Evolutionary conservation across 2,113 vertebrate genomes (phyloP), one percentile per base, ranked within the genome.

Genomic region (Siniperca knerii): DNA sequence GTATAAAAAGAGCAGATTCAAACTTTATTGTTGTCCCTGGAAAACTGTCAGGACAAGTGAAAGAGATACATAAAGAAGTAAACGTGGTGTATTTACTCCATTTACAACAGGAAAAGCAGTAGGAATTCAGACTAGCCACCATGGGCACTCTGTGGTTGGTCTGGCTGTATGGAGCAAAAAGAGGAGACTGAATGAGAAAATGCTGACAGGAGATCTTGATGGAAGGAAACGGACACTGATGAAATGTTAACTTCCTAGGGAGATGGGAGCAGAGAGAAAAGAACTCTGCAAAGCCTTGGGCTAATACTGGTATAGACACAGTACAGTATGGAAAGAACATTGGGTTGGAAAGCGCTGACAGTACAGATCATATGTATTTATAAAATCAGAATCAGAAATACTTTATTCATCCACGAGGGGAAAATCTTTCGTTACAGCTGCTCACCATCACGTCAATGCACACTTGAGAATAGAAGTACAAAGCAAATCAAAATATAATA

Each of bases 271-370:
- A 54, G 62, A 75, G 60, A 75, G 70, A 77, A 57, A 85, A 84
- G 74, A 88, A 84, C 67, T 78, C 68, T 86, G 40, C 68, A 78
- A 52, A 71, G 74, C 89, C 75, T 61, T 79, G 66, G 61, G 87
- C 74, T 81, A 83, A 64, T 65, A 68, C 80, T 77, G 35, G 54
- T 69, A 52, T 44, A 52, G 71, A 79, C 61, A 58, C 52, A 66
- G 82, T 33, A 33, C 50, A 75, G 55, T 57, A 70, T 50, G 75
- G 62, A 65, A 44, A 78, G 77, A 83, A 81, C 68, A 76, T 37
- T 81, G 75, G 68, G 86, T 87, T 72, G 70, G 50, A 86, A 89
- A 83, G 75, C 33, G 83, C 88, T 89, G 88, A 93, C 88, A 80
- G 71, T 64, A 77, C 48, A 82, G 74, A 81, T 89, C 75, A 84